These are phyloP conservation scores for Aphidoletes aphidimyza DNA, from an alignment of 2,888 invertebrate genomes.

Conservation along the genomic window DNA sequence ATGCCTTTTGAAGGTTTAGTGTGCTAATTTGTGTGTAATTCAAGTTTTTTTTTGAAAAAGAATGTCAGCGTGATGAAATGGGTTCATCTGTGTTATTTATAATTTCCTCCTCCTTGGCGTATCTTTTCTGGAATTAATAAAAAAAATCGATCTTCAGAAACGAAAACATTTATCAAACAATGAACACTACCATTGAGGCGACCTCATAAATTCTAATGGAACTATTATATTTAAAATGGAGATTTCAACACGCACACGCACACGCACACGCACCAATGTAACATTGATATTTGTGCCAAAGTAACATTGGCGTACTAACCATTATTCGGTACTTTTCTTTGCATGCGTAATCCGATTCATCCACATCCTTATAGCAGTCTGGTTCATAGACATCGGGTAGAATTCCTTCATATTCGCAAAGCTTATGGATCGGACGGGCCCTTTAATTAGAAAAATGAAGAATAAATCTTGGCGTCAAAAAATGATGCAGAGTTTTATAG, in stretches of 20 bases:
- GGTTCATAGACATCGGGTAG: conserved; percentile 75
- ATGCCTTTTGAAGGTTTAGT: background rate
- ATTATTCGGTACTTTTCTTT: conserved; percentile 83
- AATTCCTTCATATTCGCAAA: conserved; percentile 80
- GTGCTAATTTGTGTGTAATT: background rate
- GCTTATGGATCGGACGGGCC: conserved; percentile 63
- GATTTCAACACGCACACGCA: too few species aligned
- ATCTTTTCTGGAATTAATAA: conserved; percentile 68
- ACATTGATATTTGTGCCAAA: too few species aligned
- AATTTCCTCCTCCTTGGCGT: conserved; percentile 63
- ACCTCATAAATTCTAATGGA: too few species aligned
- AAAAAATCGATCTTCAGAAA: conserved; percentile 60
- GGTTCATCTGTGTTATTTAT: conserved; percentile 46
- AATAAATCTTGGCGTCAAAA: too few species aligned
- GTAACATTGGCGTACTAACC: conserved; percentile 69
- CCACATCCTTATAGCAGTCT: conserved; percentile 83
- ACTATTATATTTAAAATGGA: too few species aligned
- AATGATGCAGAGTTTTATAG: too few species aligned
- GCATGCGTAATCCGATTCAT: conserved; percentile 82
- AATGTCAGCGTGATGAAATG: conserved; percentile 50
- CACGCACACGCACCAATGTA: too few species aligned
- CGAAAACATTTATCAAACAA: conserved; percentile 13
- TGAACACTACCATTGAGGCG: background rate
- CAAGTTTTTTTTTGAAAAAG: background rate
- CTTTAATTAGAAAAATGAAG: background rate